A percentile compares a stretch with the other conserved stretches of the same genome.
These are phyloP conservation scores for Scomberomorus guttatus DNA, from an alignment of 2,797 vertebrate genomes.

Conservation along the genomic window DNA sequence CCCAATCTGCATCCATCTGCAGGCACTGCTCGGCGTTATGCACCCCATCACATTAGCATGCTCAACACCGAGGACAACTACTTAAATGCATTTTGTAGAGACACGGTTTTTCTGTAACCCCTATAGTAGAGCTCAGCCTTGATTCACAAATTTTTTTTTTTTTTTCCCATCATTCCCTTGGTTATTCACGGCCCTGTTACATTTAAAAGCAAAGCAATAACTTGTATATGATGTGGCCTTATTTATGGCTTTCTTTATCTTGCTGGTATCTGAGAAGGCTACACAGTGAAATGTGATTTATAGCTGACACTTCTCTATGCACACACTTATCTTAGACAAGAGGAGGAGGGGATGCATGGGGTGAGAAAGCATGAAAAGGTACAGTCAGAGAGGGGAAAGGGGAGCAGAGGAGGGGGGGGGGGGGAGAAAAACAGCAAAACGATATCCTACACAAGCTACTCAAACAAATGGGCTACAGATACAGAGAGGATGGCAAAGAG, in stretches of 20 bases:
- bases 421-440: conserved; percentile 52
- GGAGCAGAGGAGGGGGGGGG: conserved; percentile 13
- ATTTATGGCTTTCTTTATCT: conserved; percentile 79
- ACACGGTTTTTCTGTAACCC: conserved; percentile 47
- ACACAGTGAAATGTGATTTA: conserved; percentile 83
- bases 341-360: conserved; percentile 81
- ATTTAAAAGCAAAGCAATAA: conserved; percentile 77
- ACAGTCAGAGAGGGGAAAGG: conserved; percentile 65
- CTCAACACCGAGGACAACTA: conserved; percentile 64
- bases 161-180: conserved; percentile 46
- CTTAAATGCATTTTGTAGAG: conserved; percentile 65
- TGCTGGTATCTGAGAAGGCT: conserved; percentile 89
- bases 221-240: conserved; percentile 68
- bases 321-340: conserved; percentile 83
- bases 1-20: conserved; percentile 75
- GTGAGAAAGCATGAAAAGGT: conserved; percentile 76
- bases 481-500: conserved; percentile 75
- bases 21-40: conserved; percentile 61
- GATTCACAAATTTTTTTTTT: conserved; percentile 34
- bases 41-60: conserved; percentile 70
- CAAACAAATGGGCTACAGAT: conserved; percentile 81
- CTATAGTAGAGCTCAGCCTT: conserved; percentile 49
- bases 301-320: conserved; percentile 83
- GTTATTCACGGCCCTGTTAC: conserved; percentile 73
- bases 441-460: conserved; percentile 78